Percentiles rank a stretch among this genome's conserved stretches.
phyloP scores from a whole-genome alignment of 2,888 invertebrate genomes.

The Nomada goodeniana region DNA sequence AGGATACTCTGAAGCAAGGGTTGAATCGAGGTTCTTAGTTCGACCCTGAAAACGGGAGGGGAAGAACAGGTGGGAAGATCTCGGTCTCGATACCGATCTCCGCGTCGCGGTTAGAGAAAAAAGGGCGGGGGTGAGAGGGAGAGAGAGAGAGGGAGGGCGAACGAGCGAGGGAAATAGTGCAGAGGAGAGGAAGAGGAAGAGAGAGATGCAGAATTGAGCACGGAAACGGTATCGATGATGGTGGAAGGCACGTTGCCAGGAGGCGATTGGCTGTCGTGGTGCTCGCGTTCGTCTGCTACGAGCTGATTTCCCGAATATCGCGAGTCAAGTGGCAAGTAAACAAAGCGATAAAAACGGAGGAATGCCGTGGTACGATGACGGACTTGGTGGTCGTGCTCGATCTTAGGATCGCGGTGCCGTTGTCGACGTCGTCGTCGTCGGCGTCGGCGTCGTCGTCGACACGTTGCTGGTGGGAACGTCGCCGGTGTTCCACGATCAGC shows the following conservation, averaged over 20 bases:
- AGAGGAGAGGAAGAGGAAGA: slow-evolving; percentile 25
- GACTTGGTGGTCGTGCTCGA: slow-evolving; percentile 48
- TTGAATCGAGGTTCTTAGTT: slow-evolving; percentile 15
- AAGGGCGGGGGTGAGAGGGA: background rate
- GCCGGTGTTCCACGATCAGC: slow-evolving; percentile 47
- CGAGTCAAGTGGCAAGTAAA: slow-evolving; percentile 36
- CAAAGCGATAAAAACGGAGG: slow-evolving; percentile 29
- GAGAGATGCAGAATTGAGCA: slow-evolving; percentile 8
- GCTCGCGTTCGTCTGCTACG: slow-evolving; percentile 62
- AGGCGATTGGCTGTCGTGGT: slow-evolving; percentile 70
- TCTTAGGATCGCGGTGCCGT: slow-evolving; percentile 51
- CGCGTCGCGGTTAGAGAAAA: too few species aligned
- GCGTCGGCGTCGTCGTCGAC: slow-evolving; percentile 64
- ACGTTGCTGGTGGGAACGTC: slow-evolving; percentile 50
- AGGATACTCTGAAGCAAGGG: slow-evolving; percentile 16
- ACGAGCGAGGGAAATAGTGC: slow-evolving; percentile 13
- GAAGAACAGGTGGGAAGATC: slow-evolving; percentile 29
- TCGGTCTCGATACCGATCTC: slow-evolving; percentile 9
- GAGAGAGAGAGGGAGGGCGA: background rate
- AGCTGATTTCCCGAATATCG: slow-evolving; percentile 44
- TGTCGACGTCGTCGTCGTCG: slow-evolving; percentile 47
- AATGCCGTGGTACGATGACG: slow-evolving; percentile 64
- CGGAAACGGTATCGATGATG: slow-evolving; percentile 73
- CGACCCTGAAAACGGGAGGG: background rate
- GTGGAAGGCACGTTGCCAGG: slow-evolving; percentile 72